Percentiles rank a stretch among this genome's conserved stretches.
Conservation (phyloP, 2,113 vertebrate species). For the Polyodon spathula region DNA sequence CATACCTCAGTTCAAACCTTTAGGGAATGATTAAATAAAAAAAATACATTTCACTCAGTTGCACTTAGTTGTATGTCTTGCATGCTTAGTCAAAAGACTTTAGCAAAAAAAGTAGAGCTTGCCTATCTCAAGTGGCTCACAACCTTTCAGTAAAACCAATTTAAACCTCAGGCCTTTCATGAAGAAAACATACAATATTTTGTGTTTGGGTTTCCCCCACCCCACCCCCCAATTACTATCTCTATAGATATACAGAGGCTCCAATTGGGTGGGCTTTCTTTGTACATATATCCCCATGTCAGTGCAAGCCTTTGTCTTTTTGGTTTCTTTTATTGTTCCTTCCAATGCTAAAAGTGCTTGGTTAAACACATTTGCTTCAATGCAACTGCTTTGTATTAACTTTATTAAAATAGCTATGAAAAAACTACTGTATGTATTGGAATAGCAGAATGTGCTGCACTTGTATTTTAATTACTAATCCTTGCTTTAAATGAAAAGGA, state of each 20-base stretch:
- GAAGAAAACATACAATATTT: constrained; percentile 63
- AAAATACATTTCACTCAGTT: constrained; percentile 86
- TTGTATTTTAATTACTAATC: constrained; percentile 87
- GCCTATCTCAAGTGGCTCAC: constrained; percentile 69
- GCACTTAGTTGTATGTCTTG: constrained; percentile 92
- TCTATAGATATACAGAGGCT: constrained; percentile 57
- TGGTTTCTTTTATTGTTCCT: constrained; percentile 27
- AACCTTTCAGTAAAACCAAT: constrained; percentile 74
- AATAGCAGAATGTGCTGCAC: constrained; percentile 84
- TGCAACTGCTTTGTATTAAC: constrained; percentile 90
- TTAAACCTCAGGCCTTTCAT: constrained; percentile 87
- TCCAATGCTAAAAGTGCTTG: constrained; percentile 44
- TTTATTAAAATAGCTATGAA: constrained; percentile 74
- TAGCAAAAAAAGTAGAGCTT: constrained; percentile 78
- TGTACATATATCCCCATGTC: constrained; percentile 85
- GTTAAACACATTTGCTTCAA: constrained; percentile 80
- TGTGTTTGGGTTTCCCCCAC: constrained; percentile 40
- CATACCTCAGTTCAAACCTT: constrained; percentile 94
- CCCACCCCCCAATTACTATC: constrained; percentile 60
- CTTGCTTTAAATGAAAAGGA: constrained; percentile 77
- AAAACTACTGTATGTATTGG: constrained; percentile 90
- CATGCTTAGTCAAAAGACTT: constrained; percentile 93
- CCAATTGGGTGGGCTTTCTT: constrained; percentile 69
- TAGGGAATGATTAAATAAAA: constrained; percentile 83
- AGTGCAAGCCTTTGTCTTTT: constrained; percentile 71